Conservation (phyloP, 2,797 vertebrate genomes). For the Chaetophractus vellerosus region DNA sequence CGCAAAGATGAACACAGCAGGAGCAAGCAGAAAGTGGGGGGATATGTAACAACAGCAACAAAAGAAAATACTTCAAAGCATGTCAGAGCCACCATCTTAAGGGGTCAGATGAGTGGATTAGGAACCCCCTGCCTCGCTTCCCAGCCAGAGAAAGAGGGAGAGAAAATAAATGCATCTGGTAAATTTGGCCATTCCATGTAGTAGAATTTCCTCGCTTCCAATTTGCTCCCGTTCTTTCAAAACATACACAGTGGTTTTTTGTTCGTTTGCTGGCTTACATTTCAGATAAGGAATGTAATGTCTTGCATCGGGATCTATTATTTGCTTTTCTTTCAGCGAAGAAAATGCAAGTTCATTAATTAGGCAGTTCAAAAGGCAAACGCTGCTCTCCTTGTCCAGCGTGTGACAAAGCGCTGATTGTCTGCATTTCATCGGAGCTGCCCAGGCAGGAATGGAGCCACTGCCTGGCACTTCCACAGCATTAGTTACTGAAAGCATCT, state of each 20-base stretch:
- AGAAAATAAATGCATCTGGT: neutral
- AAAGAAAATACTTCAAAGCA: neutral
- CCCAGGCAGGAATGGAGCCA: neutral
- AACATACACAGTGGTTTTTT: neutral
- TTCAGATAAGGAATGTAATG: neutral
- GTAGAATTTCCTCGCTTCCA: neutral
- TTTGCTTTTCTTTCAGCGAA: neutral
- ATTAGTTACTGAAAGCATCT: neutral
- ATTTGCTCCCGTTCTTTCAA: neutral
- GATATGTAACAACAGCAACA: too few relatives aligned
- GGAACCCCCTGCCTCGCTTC: neutral
- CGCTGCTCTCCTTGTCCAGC: neutral
- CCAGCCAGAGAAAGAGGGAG: neutral
- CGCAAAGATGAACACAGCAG: too few relatives aligned
- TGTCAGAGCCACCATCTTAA: neutral
- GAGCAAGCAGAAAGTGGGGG: too few relatives aligned
- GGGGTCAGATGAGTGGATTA: neutral
- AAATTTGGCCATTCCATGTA: neutral
- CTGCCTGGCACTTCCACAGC: rapidly evolving
- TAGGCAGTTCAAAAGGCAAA: neutral
- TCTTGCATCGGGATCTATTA: neutral
- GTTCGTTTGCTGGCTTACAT: neutral
- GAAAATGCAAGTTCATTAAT: neutral
- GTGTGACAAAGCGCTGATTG: neutral
- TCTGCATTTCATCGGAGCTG: neutral